phyloP scores from a whole-genome alignment of 2,888 invertebrate species.

The Imbricaverruca yamaguchii region DNA sequence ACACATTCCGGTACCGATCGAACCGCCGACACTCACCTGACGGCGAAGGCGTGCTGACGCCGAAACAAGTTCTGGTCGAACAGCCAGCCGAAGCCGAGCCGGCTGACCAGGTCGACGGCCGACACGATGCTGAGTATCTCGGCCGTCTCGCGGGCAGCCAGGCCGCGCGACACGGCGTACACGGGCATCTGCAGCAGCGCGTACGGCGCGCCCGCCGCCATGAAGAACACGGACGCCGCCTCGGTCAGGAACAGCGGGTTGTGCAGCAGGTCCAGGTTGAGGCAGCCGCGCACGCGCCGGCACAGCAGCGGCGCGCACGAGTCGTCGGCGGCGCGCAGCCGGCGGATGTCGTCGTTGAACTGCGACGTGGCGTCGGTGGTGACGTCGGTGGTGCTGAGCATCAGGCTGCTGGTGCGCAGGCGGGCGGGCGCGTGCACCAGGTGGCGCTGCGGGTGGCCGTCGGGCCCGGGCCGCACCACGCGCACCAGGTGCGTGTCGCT shows the following conservation, averaged over 20 bases:
- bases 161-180: constrained; percentile 59
- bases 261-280: constrained; percentile 59
- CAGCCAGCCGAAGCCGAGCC: constrained; percentile 63
- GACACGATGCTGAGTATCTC: constrained; percentile 67
- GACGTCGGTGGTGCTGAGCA: constrained; percentile 65
- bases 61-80: constrained; percentile 64
- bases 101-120: constrained; percentile 59
- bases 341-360: constrained; percentile 17
- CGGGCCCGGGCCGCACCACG: constrained; percentile 2
- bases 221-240: constrained; percentile 62
- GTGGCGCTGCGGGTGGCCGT: neutral
- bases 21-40: constrained; percentile 48
- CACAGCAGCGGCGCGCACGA: constrained; percentile 14
- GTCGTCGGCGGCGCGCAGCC: neutral
- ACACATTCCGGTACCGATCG: no score
- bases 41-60: constrained; percentile 59
- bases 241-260: constrained; percentile 62
- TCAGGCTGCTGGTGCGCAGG: constrained; percentile 60
- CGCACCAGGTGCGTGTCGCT: neutral
- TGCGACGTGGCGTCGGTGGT: constrained; percentile 63
- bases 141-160: constrained; percentile 54
- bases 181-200: constrained; percentile 67
- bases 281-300: constrained; percentile 41
- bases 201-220: constrained; percentile 69
- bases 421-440: neutral